Base-by-base conservation (phyloP, 2,113 vertebrate genomes). In the Mystacornis crossleyi region DNA sequence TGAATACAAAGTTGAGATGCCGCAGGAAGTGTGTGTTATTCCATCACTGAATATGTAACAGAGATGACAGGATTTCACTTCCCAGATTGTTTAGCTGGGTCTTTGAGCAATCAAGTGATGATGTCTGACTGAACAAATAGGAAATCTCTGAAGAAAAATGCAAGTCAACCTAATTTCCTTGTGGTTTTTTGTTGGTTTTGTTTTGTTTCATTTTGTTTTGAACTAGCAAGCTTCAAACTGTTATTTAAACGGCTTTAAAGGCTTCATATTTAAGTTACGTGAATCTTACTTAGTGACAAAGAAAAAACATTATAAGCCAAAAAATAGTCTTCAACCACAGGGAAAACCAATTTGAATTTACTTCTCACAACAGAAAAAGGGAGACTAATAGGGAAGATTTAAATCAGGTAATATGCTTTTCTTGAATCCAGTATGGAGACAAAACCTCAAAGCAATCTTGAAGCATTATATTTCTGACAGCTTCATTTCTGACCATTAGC, bases 101-200 rank as follows among this genome's bases (percentile, higher is more conserved):
- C 75, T 97, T 94, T 94, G 87, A 97, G 92, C 95, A 97, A 97
- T 96, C 93, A 97, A 96, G 94, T 96, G 86, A 96, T 92, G 90
- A 95, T 95, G 89, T 97, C 90, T 97, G 94, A 97, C 92, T 97
- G 95, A 97, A 97, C 83, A 80, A 97, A 95, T 89, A 86, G 0
- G 80, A 95, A 95, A 94, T 93, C 75, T 97, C 88, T 90, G 75
- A 96, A 92, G 88, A 69, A 90, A 90, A 97, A 93, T 75, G 86
- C 45, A 90, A 91, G 91, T 80, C 81, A 66, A 61, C 82, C 89
- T 88, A 82, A 96, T 96, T 96, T 94, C 67, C 65, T 78, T 47
- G 21, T 34, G 50, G 9, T 5, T 82, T 57, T 90, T 47, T 36
- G 53, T 58, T 36, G 34, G 23, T 20, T 19, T 40, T 9, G 23